phyloP scores from a whole-genome alignment of 2,797 vertebrate species.

The Limnodromus scolopaceus region DNA sequence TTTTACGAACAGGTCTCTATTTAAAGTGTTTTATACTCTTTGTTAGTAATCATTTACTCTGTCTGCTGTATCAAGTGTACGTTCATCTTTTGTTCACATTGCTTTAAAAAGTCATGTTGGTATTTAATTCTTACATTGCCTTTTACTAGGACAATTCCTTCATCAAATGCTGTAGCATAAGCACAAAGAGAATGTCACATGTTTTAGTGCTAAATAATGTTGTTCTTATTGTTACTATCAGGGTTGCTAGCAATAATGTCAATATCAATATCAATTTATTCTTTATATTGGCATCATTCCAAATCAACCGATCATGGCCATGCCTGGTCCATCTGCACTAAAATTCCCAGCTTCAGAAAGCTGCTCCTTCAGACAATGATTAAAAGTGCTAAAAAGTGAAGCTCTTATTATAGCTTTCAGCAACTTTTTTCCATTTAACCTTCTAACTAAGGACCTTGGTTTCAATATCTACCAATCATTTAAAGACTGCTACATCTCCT shows the following conservation, averaged over 20 bases:
- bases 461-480: neutral
- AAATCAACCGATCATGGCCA: neutral
- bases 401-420: neutral
- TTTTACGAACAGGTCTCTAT: neutral
- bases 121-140: neutral
- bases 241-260: neutral
- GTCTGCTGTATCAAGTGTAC: neutral
- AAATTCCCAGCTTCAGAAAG: neutral
- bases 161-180: neutral
- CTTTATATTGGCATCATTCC: neutral
- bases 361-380: neutral
- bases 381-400: neutral
- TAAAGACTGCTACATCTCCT: neutral
- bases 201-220: neutral
- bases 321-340: neutral
- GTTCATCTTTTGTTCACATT: neutral
- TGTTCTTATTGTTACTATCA: neutral
- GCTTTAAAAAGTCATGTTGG: neutral
- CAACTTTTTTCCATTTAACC: neutral
- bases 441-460: neutral
- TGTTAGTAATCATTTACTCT: neutral
- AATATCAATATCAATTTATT: neutral
- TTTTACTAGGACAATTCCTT: neutral
- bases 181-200: neutral
- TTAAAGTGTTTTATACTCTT: neutral